Percentiles rank a stretch among this genome's conserved stretches.
phyloP scores from a whole-genome alignment of 2,888 invertebrate species.

The Melolontha melolontha region DNA sequence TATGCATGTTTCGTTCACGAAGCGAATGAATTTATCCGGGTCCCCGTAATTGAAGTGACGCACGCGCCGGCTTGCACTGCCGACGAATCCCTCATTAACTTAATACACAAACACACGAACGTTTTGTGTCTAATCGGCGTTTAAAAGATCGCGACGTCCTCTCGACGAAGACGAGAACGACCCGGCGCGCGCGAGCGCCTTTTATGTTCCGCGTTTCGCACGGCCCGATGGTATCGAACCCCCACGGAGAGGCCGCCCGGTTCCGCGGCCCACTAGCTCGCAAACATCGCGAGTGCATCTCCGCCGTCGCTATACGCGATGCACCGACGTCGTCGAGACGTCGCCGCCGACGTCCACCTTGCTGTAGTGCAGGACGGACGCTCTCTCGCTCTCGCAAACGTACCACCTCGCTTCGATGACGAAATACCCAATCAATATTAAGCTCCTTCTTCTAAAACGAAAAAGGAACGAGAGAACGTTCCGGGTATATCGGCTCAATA shows the following conservation, averaged over 20 bases:
- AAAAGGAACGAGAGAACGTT: constrained; percentile 8
- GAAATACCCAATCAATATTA: constrained; percentile 66
- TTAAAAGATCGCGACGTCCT: too few relatives aligned
- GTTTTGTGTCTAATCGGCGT: too few relatives aligned
- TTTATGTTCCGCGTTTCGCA: not conserved
- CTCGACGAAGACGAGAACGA: not conserved
- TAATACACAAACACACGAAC: too few relatives aligned
- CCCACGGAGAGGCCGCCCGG: not conserved
- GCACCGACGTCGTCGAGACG: constrained; percentile 30
- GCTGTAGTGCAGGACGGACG: too few relatives aligned
- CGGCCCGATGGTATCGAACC: not conserved
- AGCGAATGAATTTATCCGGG: too few relatives aligned
- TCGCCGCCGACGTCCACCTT: not conserved
- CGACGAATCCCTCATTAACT: too few relatives aligned
- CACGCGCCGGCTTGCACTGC: too few relatives aligned
- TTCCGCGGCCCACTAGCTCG: constrained; percentile 1
- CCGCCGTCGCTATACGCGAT: constrained; percentile 13
- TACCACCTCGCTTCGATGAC: constrained; percentile 54
- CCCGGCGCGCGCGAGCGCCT: not conserved
- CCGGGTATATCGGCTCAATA: constrained; percentile 59
- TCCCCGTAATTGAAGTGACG: too few relatives aligned
- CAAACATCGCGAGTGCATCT: constrained; percentile 26
- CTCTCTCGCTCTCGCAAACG: constrained; percentile 35
- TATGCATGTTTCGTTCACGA: too few relatives aligned
- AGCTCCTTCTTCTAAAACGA: constrained; percentile 42